These are phyloP conservation scores for Epinephelus lanceolatus DNA, from an alignment of 2,113 vertebrate genomes.

Conservation along the genomic window DNA sequence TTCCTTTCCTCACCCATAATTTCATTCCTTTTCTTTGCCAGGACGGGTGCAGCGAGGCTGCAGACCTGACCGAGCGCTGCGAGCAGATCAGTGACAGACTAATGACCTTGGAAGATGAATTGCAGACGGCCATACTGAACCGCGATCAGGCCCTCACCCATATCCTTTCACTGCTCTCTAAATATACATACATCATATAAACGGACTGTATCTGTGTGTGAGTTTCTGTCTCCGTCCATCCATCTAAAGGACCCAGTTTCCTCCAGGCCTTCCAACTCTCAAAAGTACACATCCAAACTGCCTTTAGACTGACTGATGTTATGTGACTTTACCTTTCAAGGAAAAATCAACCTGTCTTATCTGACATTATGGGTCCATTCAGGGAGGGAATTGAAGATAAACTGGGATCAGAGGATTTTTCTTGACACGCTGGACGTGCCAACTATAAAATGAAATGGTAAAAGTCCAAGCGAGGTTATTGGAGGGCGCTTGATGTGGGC, in stretches of 20 bases:
- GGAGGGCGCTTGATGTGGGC: conserved; percentile 52
- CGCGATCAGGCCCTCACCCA: conserved; percentile 87
- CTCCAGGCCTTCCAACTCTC: conserved; percentile 20
- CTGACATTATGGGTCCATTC: conserved; percentile 62
- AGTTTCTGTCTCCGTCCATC: conserved; percentile 32
- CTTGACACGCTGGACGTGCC: conserved; percentile 58
- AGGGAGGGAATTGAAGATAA: conserved; percentile 58
- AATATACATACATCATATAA: conserved; percentile 26
- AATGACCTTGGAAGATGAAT: conserved; percentile 88
- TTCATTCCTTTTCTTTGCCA: conserved; percentile 47
- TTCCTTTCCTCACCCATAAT: background rate
- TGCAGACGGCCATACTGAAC: conserved; percentile 85
- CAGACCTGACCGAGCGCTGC: conserved; percentile 81
- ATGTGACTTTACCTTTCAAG: conserved; percentile 37
- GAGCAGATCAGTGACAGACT: conserved; percentile 86
- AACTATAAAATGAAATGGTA: conserved; percentile 65
- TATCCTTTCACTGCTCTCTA: conserved; percentile 87
- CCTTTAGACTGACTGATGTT: conserved; percentile 44
- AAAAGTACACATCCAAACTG: conserved; percentile 34
- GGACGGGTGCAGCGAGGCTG: conserved; percentile 71
- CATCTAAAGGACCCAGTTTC: conserved; percentile 48
- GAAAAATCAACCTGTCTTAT: conserved; percentile 49
- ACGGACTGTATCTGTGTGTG: conserved; percentile 6
- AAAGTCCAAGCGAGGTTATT: conserved; percentile 72
- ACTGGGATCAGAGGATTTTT: conserved; percentile 57